Evolutionary conservation across 1,140 invertebrate species (phyloP).

Genomic region (Ostrea denselamellosa): DNA sequence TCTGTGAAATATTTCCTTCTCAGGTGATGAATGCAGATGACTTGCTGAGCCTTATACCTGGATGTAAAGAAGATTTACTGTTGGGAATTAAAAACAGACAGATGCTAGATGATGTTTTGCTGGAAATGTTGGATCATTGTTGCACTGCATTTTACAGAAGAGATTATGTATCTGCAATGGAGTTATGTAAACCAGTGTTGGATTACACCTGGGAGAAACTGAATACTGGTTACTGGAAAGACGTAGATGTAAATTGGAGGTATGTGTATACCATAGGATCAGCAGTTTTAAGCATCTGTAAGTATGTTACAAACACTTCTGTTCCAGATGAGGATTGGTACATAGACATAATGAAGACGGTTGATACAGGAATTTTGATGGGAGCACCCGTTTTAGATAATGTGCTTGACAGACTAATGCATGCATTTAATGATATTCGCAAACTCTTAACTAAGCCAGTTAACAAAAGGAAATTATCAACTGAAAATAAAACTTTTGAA

Average conservation of each 20-base stretch:
- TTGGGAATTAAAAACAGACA: not conserved
- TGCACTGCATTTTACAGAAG: not conserved
- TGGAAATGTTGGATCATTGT: conserved; percentile 1
- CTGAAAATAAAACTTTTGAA: not conserved
- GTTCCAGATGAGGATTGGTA: not conserved
- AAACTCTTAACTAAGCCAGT: not conserved
- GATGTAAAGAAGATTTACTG: conserved; percentile 4
- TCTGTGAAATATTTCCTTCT: not conserved
- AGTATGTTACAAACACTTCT: not conserved
- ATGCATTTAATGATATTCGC: conserved; percentile 48
- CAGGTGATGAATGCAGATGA: not conserved
- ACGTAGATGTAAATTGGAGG: conserved; percentile 83
- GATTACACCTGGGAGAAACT: conserved; percentile 89
- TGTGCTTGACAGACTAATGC: conserved; percentile 76
- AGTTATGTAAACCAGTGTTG: conserved; percentile 78
- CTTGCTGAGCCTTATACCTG: not conserved
- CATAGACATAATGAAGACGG: conserved; percentile 83
- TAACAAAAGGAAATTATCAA: conserved; percentile 5
- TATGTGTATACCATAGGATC: conserved; percentile 80
- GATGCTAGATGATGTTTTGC: not conserved
- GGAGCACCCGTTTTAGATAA: conserved; percentile 83
- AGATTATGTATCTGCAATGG: not conserved
- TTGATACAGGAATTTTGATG: conserved; percentile 91
- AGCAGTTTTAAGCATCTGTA: conserved; percentile 72
- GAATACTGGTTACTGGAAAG: conserved; percentile 92